Evolutionary conservation across 1,140 invertebrate species (phyloP).

Genomic region (fruit fly (Drosophila melanogaster)): Release_6_plus_ISO1_MT NC_004354.4:3069001-3069500

Average conservation of each 20-base stretch:
- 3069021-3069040: conserved; percentile 20
- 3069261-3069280: conserved; percentile 67
- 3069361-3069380: too few species aligned
- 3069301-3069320: conserved; percentile 24
- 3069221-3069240: conserved; percentile 3
- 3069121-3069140: conserved; percentile 71
- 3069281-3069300: conserved; percentile 15
- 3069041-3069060: conserved; percentile 16
- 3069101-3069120: conserved; percentile 21
- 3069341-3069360: not conserved
- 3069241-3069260: conserved; percentile 29
- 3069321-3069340: conserved; percentile 13
- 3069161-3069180: conserved; percentile 71
- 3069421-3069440: conserved; percentile 75
- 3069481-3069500: conserved; percentile 12
- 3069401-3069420: conserved; percentile 48
- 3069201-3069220: not conserved
- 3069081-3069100: not conserved
- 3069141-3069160: conserved; percentile 79
- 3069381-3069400: not conserved
- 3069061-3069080: conserved; percentile 1
- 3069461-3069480: conserved; percentile 2
- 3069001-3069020: conserved; percentile 30
- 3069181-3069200: conserved; percentile 23
- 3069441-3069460: conserved; percentile 38